Conservation (phyloP, 1,140 invertebrate genomes). For the Brachionus asplanchnoidis region DNA sequence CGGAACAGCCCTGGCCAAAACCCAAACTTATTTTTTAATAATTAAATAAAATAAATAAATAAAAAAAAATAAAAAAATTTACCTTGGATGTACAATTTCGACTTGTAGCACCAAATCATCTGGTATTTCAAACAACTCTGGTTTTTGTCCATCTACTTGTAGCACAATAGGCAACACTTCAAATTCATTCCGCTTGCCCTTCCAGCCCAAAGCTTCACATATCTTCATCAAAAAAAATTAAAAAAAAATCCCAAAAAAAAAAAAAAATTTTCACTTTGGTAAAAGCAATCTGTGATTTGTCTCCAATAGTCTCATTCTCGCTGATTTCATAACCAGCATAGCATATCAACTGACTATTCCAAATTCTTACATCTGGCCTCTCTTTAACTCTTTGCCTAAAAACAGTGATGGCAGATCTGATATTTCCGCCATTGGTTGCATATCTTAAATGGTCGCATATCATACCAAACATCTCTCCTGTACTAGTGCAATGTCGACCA, state of each 20-base stretch:
- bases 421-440: constrained; percentile 90
- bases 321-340: constrained; percentile 74
- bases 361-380: constrained; percentile 76
- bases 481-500: neutral
- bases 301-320: constrained; percentile 54
- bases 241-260: neutral
- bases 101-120: constrained; percentile 80
- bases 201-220: constrained; percentile 83
- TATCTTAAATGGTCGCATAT: constrained; percentile 94
- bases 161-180: constrained; percentile 83
- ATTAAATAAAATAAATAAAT: too few relatives aligned
- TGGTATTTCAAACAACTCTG: constrained; percentile 82
- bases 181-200: constrained; percentile 63
- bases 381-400: constrained; percentile 79
- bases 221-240: constrained; percentile 61
- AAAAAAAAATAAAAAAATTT: too few relatives aligned
- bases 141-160: constrained; percentile 84
- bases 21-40: too few relatives aligned
- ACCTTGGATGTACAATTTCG: constrained; percentile 74
- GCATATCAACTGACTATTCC: constrained; percentile 79
- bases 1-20: too few relatives aligned
- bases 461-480: constrained; percentile 76
- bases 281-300: constrained; percentile 70
- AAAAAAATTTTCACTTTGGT: constrained; percentile 66
- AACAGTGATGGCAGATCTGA: constrained; percentile 86